Conservation (phyloP, 1,140 invertebrate species). For the Temnothorax nylanderi region DNA sequence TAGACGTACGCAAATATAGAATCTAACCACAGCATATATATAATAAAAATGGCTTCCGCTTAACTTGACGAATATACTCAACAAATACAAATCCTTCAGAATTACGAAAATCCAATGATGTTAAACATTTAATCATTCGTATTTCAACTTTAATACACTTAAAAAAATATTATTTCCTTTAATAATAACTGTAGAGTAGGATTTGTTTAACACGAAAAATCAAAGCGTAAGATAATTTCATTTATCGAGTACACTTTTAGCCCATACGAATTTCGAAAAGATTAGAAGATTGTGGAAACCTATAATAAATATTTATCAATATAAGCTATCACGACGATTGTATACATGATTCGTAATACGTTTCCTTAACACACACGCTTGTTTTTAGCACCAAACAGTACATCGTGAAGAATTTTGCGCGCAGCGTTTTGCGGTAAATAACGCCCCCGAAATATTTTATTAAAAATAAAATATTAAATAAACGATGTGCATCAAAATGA, state of each 20-base stretch:
- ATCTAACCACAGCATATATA: not conserved
- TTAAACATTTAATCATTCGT: slow-evolving; percentile 11
- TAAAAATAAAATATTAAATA: no score
- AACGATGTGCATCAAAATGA: no score
- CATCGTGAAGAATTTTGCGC: slow-evolving; percentile 24
- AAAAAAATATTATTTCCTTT: not conserved
- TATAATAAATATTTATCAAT: slow-evolving; percentile 1
- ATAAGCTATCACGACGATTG: slow-evolving; percentile 16
- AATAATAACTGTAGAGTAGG: not conserved
- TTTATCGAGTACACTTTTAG: not conserved
- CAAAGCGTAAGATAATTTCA: not conserved
- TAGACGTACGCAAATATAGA: slow-evolving; percentile 1
- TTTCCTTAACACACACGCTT: not conserved
- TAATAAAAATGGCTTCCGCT: not conserved
- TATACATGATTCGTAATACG: slow-evolving; percentile 26
- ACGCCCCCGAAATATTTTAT: slow-evolving; percentile 74
- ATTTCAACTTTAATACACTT: slow-evolving; percentile 28
- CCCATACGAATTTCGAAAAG: not conserved
- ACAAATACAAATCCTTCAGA: slow-evolving; percentile 23
- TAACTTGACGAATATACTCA: not conserved
- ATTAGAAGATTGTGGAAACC: not conserved
- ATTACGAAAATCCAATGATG: slow-evolving; percentile 24
- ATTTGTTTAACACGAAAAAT: slow-evolving; percentile 3
- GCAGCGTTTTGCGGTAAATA: slow-evolving; percentile 59
- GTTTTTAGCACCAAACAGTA: slow-evolving; percentile 46